Percentiles rank a stretch among this genome's conserved stretches.
phyloP scores from a whole-genome alignment of 2,113 vertebrate species.

The Gambusia affinis region DNA sequence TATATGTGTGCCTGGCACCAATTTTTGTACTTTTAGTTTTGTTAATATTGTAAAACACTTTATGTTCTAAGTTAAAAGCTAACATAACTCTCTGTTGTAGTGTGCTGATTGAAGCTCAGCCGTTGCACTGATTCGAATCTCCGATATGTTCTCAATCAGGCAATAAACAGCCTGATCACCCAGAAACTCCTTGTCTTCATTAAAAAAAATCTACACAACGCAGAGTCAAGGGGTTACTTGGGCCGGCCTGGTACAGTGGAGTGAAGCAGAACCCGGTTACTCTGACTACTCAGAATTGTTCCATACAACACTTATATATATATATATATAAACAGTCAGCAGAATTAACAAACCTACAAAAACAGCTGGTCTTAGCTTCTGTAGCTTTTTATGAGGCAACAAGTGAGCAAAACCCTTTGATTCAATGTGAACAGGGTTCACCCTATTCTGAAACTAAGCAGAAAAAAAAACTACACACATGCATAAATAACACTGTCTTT shows the following conservation, averaged over 20 bases:
- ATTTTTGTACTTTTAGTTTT: too few species aligned
- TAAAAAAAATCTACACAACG: neutral
- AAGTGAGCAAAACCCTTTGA: constrained; percentile 54
- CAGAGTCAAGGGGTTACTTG: neutral
- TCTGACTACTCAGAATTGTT: too few species aligned
- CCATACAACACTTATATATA: neutral
- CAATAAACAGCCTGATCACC: neutral
- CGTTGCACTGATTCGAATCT: neutral
- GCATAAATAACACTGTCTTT: constrained; percentile 61
- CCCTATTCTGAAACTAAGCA: constrained; percentile 51
- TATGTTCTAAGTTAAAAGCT: too few species aligned
- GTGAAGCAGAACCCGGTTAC: neutral
- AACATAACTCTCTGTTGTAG: neutral
- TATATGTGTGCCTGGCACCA: too few species aligned
- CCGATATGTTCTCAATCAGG: neutral
- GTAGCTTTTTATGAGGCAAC: constrained; percentile 37
- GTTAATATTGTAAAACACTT: too few species aligned
- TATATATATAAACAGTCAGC: neutral
- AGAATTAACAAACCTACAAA: constrained; percentile 23
- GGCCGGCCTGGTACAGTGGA: neutral
- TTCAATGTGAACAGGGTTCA: too few species aligned
- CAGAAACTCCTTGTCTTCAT: constrained; percentile 1
- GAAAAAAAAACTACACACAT: constrained; percentile 58
- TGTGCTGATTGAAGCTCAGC: neutral
- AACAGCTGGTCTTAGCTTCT: constrained; percentile 45